These are phyloP conservation scores for Aix galericulata DNA, from an alignment of 2,113 vertebrate genomes.

Conservation along the genomic window DNA sequence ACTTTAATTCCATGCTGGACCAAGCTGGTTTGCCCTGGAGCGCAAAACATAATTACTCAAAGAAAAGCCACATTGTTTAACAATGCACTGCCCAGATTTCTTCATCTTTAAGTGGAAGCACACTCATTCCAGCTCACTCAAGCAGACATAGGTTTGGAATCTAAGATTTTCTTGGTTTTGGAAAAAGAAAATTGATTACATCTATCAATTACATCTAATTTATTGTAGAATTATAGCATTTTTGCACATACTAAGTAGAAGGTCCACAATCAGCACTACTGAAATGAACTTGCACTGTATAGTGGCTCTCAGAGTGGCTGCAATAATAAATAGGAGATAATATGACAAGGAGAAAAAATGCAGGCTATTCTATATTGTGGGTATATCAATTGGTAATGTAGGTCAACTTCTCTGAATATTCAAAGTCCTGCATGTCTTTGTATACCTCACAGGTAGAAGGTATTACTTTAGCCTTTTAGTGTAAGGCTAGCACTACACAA, in stretches of 20 bases:
- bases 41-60: background rate
- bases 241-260: background rate
- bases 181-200: background rate
- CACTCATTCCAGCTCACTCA: background rate
- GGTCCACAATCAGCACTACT: background rate
- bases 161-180: background rate
- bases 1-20: background rate
- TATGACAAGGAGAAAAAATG: background rate
- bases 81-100: background rate
- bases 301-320: background rate
- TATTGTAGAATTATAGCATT: background rate
- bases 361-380: background rate
- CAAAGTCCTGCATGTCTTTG: background rate
- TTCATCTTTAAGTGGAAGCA: background rate
- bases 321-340: background rate
- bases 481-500: conserved; percentile 11
- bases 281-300: background rate
- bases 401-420: background rate
- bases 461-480: conserved; percentile 11
- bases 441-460: background rate
- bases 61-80: background rate
- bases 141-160: background rate
- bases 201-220: background rate
- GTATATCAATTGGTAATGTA: background rate
- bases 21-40: background rate